Conservation (phyloP, 2,888 invertebrate genomes). For the Sminthurinus aureus region DNA sequence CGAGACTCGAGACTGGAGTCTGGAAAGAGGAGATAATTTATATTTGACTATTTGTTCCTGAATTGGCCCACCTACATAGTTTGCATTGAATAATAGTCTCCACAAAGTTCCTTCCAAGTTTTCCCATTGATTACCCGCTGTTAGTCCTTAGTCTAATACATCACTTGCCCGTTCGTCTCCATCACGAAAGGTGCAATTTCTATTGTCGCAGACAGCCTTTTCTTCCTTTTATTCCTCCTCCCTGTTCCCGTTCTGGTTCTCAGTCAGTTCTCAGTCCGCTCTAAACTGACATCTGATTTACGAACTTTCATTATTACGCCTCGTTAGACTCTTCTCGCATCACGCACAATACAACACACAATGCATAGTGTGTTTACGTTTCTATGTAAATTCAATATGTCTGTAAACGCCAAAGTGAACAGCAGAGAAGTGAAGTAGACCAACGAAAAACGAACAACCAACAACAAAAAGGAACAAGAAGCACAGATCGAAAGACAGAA, state of each 20-base stretch:
- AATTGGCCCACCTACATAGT: slow-evolving; percentile 36
- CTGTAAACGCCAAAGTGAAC: too few relatives aligned
- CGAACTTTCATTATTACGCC: slow-evolving; percentile 38
- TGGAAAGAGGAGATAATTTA: neutral
- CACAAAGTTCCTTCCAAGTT: slow-evolving; percentile 29
- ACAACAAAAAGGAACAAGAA: too few relatives aligned
- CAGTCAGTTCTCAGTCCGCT: too few relatives aligned
- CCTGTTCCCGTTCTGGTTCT: neutral
- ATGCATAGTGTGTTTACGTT: too few relatives aligned
- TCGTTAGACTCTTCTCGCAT: slow-evolving; percentile 25
- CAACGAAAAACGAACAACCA: neutral
- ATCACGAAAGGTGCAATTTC: slow-evolving; percentile 37
- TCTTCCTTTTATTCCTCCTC: neutral
- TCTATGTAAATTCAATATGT: too few relatives aligned
- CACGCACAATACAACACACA: neutral
- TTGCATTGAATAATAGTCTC: slow-evolving; percentile 40
- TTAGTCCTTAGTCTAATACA: slow-evolving; percentile 39
- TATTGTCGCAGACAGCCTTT: slow-evolving; percentile 26
- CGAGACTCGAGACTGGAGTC: neutral
- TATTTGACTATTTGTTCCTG: slow-evolving; percentile 2
- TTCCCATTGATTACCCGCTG: slow-evolving; percentile 40
- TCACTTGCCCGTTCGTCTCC: slow-evolving; percentile 13
- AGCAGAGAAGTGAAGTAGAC: neutral
- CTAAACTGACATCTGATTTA: slow-evolving; percentile 30
- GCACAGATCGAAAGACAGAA: too few relatives aligned